Evolutionary conservation across 2,888 invertebrate species (phyloP).

Genomic region (Cenopis cana): DNA sequence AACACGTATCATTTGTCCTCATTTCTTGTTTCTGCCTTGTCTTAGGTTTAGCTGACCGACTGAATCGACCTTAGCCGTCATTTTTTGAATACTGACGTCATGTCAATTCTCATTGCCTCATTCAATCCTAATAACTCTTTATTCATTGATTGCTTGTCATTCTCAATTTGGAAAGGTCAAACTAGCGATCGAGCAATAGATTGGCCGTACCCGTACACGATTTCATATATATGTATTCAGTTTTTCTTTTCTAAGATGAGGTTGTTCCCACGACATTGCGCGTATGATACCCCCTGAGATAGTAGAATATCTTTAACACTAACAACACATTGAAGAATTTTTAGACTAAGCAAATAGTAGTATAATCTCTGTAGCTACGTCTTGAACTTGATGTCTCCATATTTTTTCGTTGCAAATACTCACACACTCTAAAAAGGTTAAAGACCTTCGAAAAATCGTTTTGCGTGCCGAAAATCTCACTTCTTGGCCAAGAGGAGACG

Average conservation of each 20-base stretch:
- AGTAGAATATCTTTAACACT: neutral
- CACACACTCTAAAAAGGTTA: neutral
- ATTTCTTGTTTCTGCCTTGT: constrained; percentile 24
- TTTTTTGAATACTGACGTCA: constrained; percentile 40
- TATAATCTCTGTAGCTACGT: too few relatives aligned
- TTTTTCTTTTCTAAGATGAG: neutral
- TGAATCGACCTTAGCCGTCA: constrained; percentile 23
- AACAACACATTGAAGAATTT: neutral
- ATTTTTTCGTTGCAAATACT: neutral
- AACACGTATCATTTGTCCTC: constrained; percentile 18
- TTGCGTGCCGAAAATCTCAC: too few relatives aligned
- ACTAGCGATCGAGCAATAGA: constrained; percentile 40
- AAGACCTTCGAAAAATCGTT: too few relatives aligned
- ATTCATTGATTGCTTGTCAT: constrained; percentile 54
- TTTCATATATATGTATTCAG: constrained; percentile 5
- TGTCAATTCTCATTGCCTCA: constrained; percentile 54
- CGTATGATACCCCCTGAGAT: neutral
- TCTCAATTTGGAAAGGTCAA: constrained; percentile 54
- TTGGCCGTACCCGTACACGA: constrained; percentile 13
- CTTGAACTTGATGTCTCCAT: too few relatives aligned
- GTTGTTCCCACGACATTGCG: constrained; percentile 20
- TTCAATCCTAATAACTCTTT: constrained; percentile 50
- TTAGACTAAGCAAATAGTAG: too few relatives aligned
- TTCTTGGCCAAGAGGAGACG: too few relatives aligned
- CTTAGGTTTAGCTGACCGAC: constrained; percentile 24